phyloP scores from a whole-genome alignment of 2,113 vertebrate genomes.

The Rhizomys pruinosus region DNA sequence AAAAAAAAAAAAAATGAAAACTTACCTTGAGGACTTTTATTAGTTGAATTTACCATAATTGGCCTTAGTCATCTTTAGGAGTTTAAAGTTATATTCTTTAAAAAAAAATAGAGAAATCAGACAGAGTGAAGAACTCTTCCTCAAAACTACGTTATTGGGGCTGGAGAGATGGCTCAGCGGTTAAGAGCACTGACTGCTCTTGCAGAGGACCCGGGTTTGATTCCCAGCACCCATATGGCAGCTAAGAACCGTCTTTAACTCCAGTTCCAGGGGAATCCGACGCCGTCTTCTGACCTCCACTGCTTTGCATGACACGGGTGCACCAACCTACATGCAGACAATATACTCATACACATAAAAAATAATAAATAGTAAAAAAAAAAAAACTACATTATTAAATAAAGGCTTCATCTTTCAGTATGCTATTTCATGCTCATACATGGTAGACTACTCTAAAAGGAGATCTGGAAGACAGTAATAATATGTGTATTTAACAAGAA shows the following conservation, averaged over 20 bases:
- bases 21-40: constrained; percentile 4
- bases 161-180: no score
- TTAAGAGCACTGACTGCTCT: no score
- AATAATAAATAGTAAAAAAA: no score
- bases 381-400: constrained; percentile 36
- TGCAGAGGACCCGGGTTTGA: no score
- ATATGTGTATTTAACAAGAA: constrained; percentile 50
- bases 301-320: no score
- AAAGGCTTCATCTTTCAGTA: constrained; percentile 16
- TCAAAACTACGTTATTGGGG: constrained; percentile 48
- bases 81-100: constrained; percentile 25
- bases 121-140: constrained; percentile 6
- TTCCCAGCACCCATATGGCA: no score
- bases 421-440: constrained; percentile 30
- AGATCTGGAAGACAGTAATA: constrained; percentile 51
- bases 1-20: constrained; percentile 19
- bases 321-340: no score
- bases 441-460: constrained; percentile 7
- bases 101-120: background rate
- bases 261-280: no score
- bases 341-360: no score
- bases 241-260: no score
- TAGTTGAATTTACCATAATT: constrained; percentile 46
- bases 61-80: background rate
- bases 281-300: no score